A percentile compares a stretch with the other conserved stretches of the same genome.
phyloP scores from a whole-genome alignment of 2,797 vertebrate genomes.

The Sitta carolinensis region DNA sequence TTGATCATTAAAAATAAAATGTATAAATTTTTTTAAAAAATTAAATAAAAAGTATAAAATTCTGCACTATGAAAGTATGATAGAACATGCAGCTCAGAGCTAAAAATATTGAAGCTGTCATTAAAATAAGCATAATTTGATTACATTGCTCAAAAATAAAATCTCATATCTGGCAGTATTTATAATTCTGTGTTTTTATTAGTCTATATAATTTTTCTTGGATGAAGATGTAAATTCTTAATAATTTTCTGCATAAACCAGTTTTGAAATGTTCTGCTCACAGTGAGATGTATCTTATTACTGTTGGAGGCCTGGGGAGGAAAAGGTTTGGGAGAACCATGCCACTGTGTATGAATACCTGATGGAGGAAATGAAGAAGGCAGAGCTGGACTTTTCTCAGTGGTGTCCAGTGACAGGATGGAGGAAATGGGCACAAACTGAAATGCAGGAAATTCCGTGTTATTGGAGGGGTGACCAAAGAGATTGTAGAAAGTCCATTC shows the following conservation, averaged over 20 bases:
- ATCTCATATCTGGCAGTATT: neutral
- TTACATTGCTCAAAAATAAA: neutral
- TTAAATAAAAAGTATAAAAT: neutral
- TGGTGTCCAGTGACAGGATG: neutral
- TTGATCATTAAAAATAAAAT: neutral
- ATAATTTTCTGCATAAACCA: neutral
- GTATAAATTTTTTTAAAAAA: too few species aligned
- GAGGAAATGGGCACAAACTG: neutral
- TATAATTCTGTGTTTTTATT: neutral
- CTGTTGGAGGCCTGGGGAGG: neutral
- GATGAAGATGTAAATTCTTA: neutral
- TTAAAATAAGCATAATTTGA: neutral
- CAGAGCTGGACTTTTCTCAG: neutral
- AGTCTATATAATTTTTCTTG: neutral
- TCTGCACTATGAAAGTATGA: neutral
- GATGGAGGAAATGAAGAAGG: neutral
- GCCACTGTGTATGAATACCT: neutral
- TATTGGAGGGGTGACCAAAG: neutral
- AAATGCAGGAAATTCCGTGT: neutral
- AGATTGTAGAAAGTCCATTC: neutral
- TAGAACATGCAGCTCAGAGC: neutral
- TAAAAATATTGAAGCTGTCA: neutral
- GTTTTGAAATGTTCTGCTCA: neutral
- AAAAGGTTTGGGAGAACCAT: neutral
- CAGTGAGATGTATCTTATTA: neutral